These are phyloP conservation scores for Antrozous pallidus DNA, from an alignment of 2,797 vertebrate genomes.

Conservation along the genomic window DNA sequence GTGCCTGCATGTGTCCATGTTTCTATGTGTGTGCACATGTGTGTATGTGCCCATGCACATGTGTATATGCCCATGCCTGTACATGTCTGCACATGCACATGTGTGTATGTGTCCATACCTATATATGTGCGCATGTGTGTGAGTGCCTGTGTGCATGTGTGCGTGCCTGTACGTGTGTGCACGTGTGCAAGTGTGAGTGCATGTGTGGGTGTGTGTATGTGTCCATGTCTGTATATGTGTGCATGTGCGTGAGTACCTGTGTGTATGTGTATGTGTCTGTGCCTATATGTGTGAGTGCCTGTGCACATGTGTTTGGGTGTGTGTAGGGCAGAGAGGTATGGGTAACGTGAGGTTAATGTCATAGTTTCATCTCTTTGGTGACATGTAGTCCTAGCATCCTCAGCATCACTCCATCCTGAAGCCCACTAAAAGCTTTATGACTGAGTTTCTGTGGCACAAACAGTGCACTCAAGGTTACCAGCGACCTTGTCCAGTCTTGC, in stretches of 20 bases:
- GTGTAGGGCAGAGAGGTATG: neutral
- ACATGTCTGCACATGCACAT: too few relatives aligned
- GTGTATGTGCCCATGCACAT: too few relatives aligned
- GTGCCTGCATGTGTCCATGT: accelerated
- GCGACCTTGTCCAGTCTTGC: neutral
- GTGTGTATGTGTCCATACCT: too few relatives aligned
- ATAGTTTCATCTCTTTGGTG: neutral
- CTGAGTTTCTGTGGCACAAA: neutral
- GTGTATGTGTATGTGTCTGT: too few relatives aligned
- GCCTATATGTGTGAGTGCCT: accelerated
- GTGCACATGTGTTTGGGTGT: too few relatives aligned
- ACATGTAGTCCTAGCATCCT: neutral
- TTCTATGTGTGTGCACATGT: too few relatives aligned
- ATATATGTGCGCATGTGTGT: neutral
- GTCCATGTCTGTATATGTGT: accelerated
- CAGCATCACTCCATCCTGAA: neutral
- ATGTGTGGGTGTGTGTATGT: too few relatives aligned
- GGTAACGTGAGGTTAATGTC: neutral
- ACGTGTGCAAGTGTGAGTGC: accelerated
- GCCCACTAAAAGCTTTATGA: neutral
- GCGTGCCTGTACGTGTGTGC: too few relatives aligned
- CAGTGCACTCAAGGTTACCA: neutral
- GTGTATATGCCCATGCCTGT: too few relatives aligned
- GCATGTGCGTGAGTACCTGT: too few relatives aligned
- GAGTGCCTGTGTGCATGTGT: too few relatives aligned